Base-by-base conservation (phyloP, 92 coral and sea anemone genomes). In the Phymanthus crucifer region DNA sequence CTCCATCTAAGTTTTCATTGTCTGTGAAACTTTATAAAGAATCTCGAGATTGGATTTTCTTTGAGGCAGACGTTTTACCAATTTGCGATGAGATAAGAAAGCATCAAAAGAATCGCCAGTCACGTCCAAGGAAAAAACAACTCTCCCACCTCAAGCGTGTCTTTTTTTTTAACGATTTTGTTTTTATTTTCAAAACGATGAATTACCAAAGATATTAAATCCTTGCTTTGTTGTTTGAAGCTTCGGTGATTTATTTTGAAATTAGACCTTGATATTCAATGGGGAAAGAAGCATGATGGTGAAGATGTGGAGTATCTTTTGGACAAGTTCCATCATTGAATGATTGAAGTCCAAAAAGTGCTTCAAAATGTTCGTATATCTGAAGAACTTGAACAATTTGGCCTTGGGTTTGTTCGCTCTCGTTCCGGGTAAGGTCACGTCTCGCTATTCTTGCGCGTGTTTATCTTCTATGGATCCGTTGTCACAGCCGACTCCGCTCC, bases 361-460 rank as follows among this genome's bases (percentile, higher is more conserved):
- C 17, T n/a, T 18, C 13, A 61, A 61, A 61, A 29, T 27, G 29
- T 29, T 9, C 19, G 34, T 27, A 61, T 61, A 61, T 61, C 34
- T 54, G 17, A 11, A 61, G 29, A 34, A 61, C 33, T 61, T 27
- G 68, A 61, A 61, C 29, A 13, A 61, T 18, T 61, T 61, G 68
- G 68, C 35, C 36, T 61, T 61, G 68, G 68, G 68, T 61, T 61
- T 27, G 68, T 61, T 61, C 68, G 33, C 34, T 61, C 68, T 61
- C 68, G 68, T 61, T 61, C 34, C 68, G 34, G n/a, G 17, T 31
- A 33, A 69, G 56, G 78, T 76, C 80, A 76, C 80, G 80, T 76
- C 21, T 33, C 23, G 24, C 19, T 72, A 36, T 40, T 40, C 35
- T 38, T 27, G 45, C 40, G 45, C 40, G 27, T 76, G 80, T 76